These are phyloP conservation scores for Coracias cyanogaster DNA, from an alignment of 2,797 vertebrate species.

Conservation along the genomic window DNA sequence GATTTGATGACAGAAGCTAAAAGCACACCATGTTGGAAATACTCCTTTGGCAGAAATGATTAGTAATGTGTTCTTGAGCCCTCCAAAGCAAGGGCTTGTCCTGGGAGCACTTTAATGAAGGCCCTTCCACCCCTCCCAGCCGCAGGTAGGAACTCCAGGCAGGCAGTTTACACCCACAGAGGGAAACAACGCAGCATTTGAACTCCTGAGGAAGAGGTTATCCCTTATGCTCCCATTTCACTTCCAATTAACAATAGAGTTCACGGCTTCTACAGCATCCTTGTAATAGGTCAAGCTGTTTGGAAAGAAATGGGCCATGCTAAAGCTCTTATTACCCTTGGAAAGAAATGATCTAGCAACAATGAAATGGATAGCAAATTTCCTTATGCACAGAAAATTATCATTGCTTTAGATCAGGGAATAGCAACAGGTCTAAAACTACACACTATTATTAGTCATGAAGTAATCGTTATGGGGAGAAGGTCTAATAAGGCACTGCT, in stretches of 20 bases:
- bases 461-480: not conserved
- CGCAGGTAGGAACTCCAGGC: fast-evolving
- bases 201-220: not conserved
- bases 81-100: not conserved
- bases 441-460: not conserved
- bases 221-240: not conserved
- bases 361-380: not conserved
- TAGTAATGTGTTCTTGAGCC: not conserved
- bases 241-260: not conserved
- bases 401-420: not conserved
- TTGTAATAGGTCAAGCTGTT: not conserved
- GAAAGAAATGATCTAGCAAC: not conserved
- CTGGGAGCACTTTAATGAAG: not conserved
- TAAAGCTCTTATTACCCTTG: not conserved
- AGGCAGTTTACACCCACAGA: fast-evolving
- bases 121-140: not conserved
- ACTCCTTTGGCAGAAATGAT: not conserved
- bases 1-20: not conserved
- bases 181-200: fast-evolving
- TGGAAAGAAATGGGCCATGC: not conserved
- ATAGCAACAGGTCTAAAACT: not conserved
- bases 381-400: not conserved
- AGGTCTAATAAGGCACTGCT: not conserved
- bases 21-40: not conserved
- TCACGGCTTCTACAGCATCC: not conserved